phyloP scores from a whole-genome alignment of 2,797 vertebrate species.

The Synanceia verrucosa region DNA sequence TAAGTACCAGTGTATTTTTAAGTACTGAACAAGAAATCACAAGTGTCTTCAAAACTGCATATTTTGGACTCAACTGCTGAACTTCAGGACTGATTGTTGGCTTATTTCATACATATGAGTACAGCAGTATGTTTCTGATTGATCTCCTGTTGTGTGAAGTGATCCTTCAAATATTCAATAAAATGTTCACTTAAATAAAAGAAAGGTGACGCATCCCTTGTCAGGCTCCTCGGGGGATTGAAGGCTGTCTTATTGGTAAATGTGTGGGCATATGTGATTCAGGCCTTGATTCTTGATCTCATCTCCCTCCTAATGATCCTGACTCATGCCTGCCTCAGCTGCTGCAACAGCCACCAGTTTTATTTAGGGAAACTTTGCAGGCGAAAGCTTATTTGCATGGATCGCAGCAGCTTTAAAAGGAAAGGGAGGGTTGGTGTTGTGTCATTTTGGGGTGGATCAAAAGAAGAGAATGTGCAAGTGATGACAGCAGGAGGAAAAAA shows the following conservation, averaged over 20 bases:
- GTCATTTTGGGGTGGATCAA: constrained; percentile 45
- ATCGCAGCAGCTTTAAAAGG: constrained; percentile 26
- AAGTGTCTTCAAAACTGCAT: background rate
- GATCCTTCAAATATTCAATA: background rate
- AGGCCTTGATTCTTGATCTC: constrained; percentile 33
- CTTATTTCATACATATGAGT: background rate
- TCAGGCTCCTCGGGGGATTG: constrained; percentile 5
- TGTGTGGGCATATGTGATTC: constrained; percentile 24
- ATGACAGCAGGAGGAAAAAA: constrained; percentile 13
- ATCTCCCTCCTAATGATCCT: constrained; percentile 23
- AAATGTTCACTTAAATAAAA: background rate
- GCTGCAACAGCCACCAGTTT: constrained; percentile 47
- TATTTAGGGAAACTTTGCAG: constrained; percentile 52
- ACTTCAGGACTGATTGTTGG: background rate
- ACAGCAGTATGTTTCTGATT: background rate
- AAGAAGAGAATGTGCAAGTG: constrained; percentile 19
- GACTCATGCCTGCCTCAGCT: constrained; percentile 52
- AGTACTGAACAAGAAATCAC: background rate
- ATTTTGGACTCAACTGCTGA: background rate
- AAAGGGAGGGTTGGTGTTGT: constrained; percentile 18
- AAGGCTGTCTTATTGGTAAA: constrained; percentile 28
- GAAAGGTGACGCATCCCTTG: constrained; percentile 18
- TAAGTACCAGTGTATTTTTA: background rate
- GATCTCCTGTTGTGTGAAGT: background rate
- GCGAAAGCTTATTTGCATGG: constrained; percentile 21